A percentile compares a stretch with the other conserved stretches of the same genome.
Conservation (phyloP, 2,888 invertebrate genomes). For the Apodemia hepburni region DNA sequence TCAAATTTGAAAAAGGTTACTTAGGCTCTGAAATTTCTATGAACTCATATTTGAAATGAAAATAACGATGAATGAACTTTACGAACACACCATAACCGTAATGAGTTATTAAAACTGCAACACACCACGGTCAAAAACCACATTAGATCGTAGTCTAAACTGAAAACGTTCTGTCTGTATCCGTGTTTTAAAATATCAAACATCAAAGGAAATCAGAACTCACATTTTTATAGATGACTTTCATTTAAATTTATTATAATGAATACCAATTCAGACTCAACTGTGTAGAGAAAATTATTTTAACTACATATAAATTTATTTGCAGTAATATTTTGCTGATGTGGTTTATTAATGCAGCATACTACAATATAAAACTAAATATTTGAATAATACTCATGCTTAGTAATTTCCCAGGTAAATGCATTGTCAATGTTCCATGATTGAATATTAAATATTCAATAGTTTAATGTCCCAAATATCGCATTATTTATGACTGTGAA, state of each 20-base stretch:
- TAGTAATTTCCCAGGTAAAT: constrained; percentile 15
- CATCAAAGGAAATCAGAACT: constrained; percentile 8
- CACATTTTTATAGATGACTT: background rate
- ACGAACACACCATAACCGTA: background rate
- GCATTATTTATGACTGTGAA: background rate
- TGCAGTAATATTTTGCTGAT: constrained; percentile 36
- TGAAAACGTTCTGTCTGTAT: background rate
- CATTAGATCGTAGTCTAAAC: constrained; percentile 3
- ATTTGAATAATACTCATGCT: constrained; percentile 11
- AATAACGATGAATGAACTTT: background rate
- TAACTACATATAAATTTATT: constrained; percentile 46
- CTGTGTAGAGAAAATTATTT: constrained; percentile 46
- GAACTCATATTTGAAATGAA: background rate
- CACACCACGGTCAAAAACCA: constrained; percentile 11
- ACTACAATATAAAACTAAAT: constrained; percentile 5
- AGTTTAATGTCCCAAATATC: background rate
- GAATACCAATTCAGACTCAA: constrained; percentile 27
- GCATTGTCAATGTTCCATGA: background rate
- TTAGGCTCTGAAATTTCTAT: too few relatives aligned
- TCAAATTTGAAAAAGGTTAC: too few relatives aligned
- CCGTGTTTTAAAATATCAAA: constrained; percentile 8
- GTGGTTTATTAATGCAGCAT: constrained; percentile 27
- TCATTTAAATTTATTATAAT: constrained; percentile 9
- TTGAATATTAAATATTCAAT: constrained; percentile 10
- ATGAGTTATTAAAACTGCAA: constrained; percentile 12